phyloP scores from a whole-genome alignment of 2,113 vertebrate genomes.

The Scytalopus superciliaris region DNA sequence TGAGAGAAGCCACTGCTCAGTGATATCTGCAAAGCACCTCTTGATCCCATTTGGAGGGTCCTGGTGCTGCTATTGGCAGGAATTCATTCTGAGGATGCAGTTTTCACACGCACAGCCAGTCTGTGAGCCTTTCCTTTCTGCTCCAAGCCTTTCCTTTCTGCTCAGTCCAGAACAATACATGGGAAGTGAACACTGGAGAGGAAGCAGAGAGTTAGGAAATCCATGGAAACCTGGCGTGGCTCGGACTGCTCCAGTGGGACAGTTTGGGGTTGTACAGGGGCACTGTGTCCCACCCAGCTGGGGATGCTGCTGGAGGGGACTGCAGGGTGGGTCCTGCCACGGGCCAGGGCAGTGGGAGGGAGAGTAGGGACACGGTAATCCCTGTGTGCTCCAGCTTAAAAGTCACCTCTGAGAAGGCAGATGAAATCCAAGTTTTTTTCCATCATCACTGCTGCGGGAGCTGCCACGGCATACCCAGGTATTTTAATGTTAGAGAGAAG shows the following conservation, averaged over 20 bases:
- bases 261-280: background rate
- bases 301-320: background rate
- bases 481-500: background rate
- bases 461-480: background rate
- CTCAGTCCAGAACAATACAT: conserved; percentile 31
- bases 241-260: background rate
- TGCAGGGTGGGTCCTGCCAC: background rate
- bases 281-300: background rate
- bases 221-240: background rate
- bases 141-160: conserved; percentile 10
- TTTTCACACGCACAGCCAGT: background rate
- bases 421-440: background rate
- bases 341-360: background rate
- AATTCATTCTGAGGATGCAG: background rate
- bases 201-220: background rate
- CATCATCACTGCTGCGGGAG: background rate
- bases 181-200: background rate
- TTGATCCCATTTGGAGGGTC: fast-evolving
- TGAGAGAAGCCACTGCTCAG: background rate
- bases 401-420: background rate
- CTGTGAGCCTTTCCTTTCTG: background rate
- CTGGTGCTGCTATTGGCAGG: background rate
- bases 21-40: background rate
- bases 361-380: fast-evolving
- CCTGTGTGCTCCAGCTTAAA: background rate